Conservation (phyloP, 2,113 vertebrate species). For the Rhizomys pruinosus region DNA sequence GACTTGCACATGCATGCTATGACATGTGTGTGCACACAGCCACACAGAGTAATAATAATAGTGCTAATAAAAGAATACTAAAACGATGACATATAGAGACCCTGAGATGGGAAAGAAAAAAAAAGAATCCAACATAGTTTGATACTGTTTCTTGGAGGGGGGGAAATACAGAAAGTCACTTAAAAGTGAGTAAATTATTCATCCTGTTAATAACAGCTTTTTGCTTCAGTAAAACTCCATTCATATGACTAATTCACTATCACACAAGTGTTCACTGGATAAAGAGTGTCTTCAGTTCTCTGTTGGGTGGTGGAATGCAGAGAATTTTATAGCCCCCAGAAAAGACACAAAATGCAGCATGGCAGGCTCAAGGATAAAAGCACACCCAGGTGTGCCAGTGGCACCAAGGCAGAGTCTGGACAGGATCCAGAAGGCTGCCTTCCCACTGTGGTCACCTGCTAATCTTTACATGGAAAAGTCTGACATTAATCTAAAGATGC, state of each 20-base stretch:
- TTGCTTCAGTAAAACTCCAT: neutral
- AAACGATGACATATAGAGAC: slow-evolving; percentile 2
- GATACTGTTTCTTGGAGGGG: neutral
- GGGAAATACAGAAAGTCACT: slow-evolving; percentile 25
- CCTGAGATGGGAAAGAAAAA: neutral
- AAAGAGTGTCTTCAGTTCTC: neutral
- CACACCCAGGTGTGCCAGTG: neutral
- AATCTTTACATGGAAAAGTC: slow-evolving; percentile 27
- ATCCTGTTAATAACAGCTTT: neutral
- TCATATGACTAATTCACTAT: neutral
- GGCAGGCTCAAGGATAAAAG: neutral
- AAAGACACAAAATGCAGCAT: neutral
- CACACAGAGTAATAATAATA: no score
- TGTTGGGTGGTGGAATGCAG: neutral
- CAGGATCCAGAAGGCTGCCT: neutral
- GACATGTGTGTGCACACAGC: neutral
- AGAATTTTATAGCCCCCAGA: neutral
- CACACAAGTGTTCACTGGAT: neutral
- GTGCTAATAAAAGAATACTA: no score
- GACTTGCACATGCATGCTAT: neutral
- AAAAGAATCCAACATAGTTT: slow-evolving; percentile 7
- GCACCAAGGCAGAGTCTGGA: neutral
- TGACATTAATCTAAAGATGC: neutral
- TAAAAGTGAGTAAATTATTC: neutral
- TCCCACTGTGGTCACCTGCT: neutral